phyloP scores from a whole-genome alignment of 2,888 invertebrate species.

The Cataglyphis cursor region DNA sequence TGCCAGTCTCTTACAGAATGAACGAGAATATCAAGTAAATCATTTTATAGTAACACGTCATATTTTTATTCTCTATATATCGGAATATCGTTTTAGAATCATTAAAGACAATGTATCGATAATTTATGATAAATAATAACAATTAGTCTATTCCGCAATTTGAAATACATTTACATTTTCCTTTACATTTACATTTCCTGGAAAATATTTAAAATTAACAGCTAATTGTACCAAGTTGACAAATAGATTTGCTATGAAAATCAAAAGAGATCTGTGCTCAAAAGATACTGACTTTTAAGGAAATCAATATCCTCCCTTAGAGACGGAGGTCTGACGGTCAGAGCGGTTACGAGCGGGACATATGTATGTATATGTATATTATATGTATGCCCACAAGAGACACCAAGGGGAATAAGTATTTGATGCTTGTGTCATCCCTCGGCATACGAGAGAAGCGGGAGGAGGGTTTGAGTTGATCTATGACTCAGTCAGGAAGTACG shows the following conservation, averaged over 20 bases:
- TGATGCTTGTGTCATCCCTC: conserved; percentile 67
- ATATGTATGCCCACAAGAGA: conserved; percentile 33
- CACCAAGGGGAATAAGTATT: conserved; percentile 46
- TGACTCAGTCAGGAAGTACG: conserved; percentile 83
- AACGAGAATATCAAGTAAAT: conserved; percentile 63
- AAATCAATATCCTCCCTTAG: conserved; percentile 79
- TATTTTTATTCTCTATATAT: background rate
- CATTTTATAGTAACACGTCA: conserved; percentile 60
- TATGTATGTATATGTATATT: conserved; percentile 38
- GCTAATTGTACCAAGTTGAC: background rate
- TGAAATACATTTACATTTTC: background rate
- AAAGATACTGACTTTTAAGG: conserved; percentile 77
- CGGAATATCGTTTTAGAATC: conserved; percentile 24
- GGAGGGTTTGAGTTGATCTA: conserved; percentile 78
- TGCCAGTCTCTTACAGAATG: conserved; percentile 64
- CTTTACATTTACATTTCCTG: no score
- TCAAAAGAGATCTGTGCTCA: conserved; percentile 65
- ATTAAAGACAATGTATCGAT: conserved; percentile 25
- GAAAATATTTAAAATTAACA: background rate
- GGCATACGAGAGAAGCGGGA: conserved; percentile 32
- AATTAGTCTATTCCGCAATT: background rate
- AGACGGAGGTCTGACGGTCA: conserved; percentile 52
- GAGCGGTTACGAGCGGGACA: conserved; percentile 27
- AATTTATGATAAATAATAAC: conserved; percentile 9
- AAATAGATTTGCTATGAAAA: conserved; percentile 54